phyloP scores from a whole-genome alignment of 2,888 invertebrate species.

The Hololepta plana region DNA sequence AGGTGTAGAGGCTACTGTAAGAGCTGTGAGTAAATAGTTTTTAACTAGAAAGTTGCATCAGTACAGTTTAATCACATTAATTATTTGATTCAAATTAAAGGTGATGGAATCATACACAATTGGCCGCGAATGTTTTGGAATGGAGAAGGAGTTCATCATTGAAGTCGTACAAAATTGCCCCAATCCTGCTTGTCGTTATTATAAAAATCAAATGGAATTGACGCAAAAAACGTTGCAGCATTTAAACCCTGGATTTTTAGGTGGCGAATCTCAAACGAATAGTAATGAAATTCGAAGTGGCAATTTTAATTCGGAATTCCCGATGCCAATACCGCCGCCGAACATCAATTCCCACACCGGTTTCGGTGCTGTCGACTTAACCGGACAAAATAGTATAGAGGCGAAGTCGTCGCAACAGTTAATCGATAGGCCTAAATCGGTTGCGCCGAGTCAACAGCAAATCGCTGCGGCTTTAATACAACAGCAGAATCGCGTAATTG shows the following conservation, averaged over 20 bases:
- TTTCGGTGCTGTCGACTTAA: conserved; percentile 23
- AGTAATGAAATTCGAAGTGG: conserved; percentile 13
- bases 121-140: conserved; percentile 64
- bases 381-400: conserved; percentile 21
- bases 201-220: conserved; percentile 64
- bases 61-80: not conserved
- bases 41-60: conserved; percentile 2
- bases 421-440: conserved; percentile 24
- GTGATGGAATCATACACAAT: conserved; percentile 75
- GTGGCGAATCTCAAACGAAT: not conserved
- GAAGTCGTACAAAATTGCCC: conserved; percentile 81
- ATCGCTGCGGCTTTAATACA: conserved; percentile 34
- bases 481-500: conserved; percentile 41
- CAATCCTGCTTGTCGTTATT: conserved; percentile 72
- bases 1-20: conserved; percentile 65
- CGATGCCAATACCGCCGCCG: conserved; percentile 21
- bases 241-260: conserved; percentile 18
- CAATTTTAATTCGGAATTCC: conserved; percentile 19
- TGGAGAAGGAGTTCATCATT: conserved; percentile 79
- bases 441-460: conserved; percentile 31
- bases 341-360: conserved; percentile 19
- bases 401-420: conserved; percentile 17
- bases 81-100: conserved; percentile 20
- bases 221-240: conserved; percentile 56
- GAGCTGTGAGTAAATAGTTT: conserved; percentile 44